Evolutionary conservation across 2,888 invertebrate species (phyloP).

Genomic region (Diplazon laetatorius): DNA sequence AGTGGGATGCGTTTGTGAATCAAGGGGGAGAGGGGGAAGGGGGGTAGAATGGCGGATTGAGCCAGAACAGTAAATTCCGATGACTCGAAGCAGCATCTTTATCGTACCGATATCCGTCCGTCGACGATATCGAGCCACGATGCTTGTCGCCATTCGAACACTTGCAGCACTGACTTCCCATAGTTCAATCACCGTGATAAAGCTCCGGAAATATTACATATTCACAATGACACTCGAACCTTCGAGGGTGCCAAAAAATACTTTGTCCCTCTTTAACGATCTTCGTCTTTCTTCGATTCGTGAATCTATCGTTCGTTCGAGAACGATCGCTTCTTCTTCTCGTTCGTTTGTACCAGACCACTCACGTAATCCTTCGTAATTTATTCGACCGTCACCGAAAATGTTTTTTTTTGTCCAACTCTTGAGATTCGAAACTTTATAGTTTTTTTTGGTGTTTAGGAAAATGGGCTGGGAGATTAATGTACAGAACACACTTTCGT

Average conservation of each 20-base stretch:
- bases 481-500: background rate
- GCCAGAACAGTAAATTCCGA: conserved; percentile 24
- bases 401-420: background rate
- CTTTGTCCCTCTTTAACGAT: conserved; percentile 5
- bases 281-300: conserved; percentile 23
- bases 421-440: conserved; percentile 5
- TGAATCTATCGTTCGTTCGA: conserved; percentile 48
- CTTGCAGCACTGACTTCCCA: conserved; percentile 82
- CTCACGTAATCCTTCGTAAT: conserved; percentile 66
- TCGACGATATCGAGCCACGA: conserved; percentile 70
- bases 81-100: conserved; percentile 46
- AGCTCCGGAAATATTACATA: conserved; percentile 1
- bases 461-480: conserved; percentile 16
- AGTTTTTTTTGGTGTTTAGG: conserved; percentile 17
- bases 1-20: conserved; percentile 26
- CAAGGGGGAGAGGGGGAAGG: conserved; percentile 3
- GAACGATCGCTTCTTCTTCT: conserved; percentile 33
- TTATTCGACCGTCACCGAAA: conserved; percentile 44
- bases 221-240: conserved; percentile 21
- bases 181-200: conserved; percentile 61
- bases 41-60: conserved; percentile 25
- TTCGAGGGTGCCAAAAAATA: background rate
- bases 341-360: conserved; percentile 43
- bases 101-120: conserved; percentile 72
- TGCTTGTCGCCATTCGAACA: conserved; percentile 78